These are phyloP conservation scores for Limnothrissa miodon DNA, from an alignment of 2,113 vertebrate genomes.

Conservation along the genomic window DNA sequence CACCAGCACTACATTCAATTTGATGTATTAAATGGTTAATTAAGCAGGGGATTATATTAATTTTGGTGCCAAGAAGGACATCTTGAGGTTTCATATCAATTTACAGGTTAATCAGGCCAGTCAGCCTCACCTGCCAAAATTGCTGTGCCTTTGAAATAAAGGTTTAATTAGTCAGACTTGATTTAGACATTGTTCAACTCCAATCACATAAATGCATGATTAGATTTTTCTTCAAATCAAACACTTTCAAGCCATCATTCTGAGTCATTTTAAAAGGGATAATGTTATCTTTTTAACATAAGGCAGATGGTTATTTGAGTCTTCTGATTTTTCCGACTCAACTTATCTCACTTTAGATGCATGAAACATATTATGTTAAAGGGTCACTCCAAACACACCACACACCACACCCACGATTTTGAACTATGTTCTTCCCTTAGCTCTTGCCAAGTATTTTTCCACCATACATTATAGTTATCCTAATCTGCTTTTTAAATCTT, in stretches of 20 bases:
- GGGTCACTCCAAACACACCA: too few relatives aligned
- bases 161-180: constrained; percentile 57
- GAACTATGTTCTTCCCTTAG: too few relatives aligned
- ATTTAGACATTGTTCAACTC: neutral
- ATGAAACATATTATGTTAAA: neutral
- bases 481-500: too few relatives aligned
- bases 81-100: constrained; percentile 68
- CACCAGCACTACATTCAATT: constrained; percentile 56
- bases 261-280: neutral
- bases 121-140: constrained; percentile 59
- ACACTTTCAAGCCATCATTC: neutral
- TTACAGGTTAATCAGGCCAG: constrained; percentile 73
- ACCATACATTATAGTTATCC: too few relatives aligned
- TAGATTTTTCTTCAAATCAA: neutral
- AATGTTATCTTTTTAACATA: neutral
- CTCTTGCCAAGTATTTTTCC: too few relatives aligned
- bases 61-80: constrained; percentile 51
- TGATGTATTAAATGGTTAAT: constrained; percentile 66
- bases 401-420: too few relatives aligned
- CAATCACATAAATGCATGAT: neutral
- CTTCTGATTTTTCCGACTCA: neutral
- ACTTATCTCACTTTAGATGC: neutral
- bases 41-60: constrained; percentile 64
- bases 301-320: neutral
- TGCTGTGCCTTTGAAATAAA: constrained; percentile 48